Base-by-base conservation (phyloP, 2,797 vertebrate genomes). In the Momotus momota region DNA sequence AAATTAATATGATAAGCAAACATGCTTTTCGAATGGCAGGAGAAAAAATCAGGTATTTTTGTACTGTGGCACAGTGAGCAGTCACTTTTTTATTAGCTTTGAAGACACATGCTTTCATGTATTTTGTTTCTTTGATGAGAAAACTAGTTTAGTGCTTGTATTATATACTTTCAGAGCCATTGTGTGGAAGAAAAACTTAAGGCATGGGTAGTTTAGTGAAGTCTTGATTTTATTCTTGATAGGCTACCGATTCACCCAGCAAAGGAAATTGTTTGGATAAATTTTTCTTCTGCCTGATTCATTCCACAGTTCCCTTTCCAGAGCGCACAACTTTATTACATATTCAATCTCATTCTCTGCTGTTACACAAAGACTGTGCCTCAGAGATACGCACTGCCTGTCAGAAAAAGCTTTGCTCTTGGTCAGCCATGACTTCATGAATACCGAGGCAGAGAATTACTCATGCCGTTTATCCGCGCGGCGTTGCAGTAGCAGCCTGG, bases 141-240 rank as follows among this genome's bases (percentile, higher is more conserved):
- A 93, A 93, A 94, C 57, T 85, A 87, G 78, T 67, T 91, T 90
- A 77, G 46, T 6, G 4, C 33, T 92, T 20, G 1, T 69, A 66
- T 93, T 90, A 80, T 84, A 45, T 52, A 54, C 35, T 90, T 92
- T 77, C 73, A 93, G 73, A 90, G 43, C 51, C 3, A 9, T 75
- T 93, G 23, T 90, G 91, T 82, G 73, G 85, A 88, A 66, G 66
- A 88, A 65, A 90, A 95, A 82, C 57, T 81, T 91, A 84, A 93
- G 54, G 49, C 86, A 49, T 71, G 67, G 77, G 27, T 92, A 75
- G 29, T 86, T 96, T 88, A 93, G 67, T 94, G 88, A 95, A 92
- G 73, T 90, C 70, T 85, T 93, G 86, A 80, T 93, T 95, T 96
- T 93, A 84, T 84, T 96, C 78, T 92, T 96, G 88, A 90, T 82